phyloP scores from a whole-genome alignment of 2,797 vertebrate species.

The Artibeus jamaicensis region DNA sequence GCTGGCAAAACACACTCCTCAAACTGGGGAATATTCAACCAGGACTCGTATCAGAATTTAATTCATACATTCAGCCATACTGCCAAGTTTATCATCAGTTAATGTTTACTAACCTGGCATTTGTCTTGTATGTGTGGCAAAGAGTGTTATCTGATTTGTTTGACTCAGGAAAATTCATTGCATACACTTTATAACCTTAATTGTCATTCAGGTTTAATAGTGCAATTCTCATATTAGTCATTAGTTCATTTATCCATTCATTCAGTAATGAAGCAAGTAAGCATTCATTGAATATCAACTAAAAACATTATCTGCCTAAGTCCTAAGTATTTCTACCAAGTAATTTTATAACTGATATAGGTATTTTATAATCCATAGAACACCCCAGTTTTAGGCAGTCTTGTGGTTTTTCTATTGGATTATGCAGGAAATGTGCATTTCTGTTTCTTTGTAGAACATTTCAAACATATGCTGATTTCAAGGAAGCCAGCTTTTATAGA shows the following conservation, averaged over 20 bases:
- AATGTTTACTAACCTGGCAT: neutral
- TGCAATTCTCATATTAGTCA: neutral
- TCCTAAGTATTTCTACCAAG: neutral
- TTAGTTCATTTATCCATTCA: neutral
- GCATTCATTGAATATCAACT: neutral
- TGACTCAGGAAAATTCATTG: neutral
- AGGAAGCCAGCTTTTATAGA: neutral
- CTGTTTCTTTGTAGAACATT: neutral
- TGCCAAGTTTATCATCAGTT: neutral
- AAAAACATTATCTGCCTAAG: neutral
- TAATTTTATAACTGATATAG: neutral
- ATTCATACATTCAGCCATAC: slow-evolving; percentile 16
- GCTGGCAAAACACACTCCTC: neutral
- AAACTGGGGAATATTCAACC: neutral
- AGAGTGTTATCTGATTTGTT: neutral
- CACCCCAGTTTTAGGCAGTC: neutral
- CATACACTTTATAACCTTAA: neutral
- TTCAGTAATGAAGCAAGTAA: neutral
- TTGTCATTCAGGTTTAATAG: neutral
- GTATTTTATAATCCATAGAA: neutral
- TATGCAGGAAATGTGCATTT: neutral
- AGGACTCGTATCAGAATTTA: neutral
- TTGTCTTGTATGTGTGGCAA: neutral
- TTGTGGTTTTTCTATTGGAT: neutral
- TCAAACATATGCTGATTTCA: neutral